These are phyloP conservation scores for Dromococcyx pavoninus DNA, from an alignment of 2,797 vertebrate genomes.

Conservation along the genomic window DNA sequence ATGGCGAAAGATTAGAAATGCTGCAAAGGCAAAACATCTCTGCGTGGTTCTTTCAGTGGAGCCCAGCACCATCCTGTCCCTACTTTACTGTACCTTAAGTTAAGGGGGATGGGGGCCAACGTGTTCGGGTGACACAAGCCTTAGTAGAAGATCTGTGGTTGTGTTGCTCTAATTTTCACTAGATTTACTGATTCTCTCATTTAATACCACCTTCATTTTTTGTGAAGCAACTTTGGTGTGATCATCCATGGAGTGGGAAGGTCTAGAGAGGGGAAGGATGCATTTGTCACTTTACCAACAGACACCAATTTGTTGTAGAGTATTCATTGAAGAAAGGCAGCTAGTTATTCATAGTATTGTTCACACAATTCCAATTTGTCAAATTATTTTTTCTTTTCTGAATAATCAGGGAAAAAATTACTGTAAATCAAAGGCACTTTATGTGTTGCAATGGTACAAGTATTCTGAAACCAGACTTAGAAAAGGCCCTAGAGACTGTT, in stretches of 20 bases:
- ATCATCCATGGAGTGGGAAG: not conserved
- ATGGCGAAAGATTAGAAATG: not conserved
- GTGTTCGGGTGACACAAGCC: not conserved
- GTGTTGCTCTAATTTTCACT: not conserved
- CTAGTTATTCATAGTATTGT: not conserved
- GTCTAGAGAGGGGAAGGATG: not conserved
- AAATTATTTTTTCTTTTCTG: not conserved
- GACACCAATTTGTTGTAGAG: not conserved
- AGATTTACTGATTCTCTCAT: not conserved
- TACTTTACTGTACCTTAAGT: not conserved
- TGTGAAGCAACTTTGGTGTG: not conserved
- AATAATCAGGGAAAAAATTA: not conserved
- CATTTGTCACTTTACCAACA: not conserved
- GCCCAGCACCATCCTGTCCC: not conserved
- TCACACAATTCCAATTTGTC: not conserved
- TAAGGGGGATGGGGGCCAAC: not conserved
- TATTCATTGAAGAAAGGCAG: not conserved
- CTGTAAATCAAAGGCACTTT: not conserved
- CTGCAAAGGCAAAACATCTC: not conserved
- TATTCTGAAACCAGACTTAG: not conserved
- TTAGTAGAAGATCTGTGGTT: not conserved
- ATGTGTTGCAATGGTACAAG: not conserved
- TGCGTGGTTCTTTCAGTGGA: not conserved
- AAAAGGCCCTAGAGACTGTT: not conserved
- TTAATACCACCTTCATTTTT: not conserved